Evolutionary conservation across 2,888 invertebrate genomes (phyloP).

Genomic region (Mesochorus sp.): DNA sequence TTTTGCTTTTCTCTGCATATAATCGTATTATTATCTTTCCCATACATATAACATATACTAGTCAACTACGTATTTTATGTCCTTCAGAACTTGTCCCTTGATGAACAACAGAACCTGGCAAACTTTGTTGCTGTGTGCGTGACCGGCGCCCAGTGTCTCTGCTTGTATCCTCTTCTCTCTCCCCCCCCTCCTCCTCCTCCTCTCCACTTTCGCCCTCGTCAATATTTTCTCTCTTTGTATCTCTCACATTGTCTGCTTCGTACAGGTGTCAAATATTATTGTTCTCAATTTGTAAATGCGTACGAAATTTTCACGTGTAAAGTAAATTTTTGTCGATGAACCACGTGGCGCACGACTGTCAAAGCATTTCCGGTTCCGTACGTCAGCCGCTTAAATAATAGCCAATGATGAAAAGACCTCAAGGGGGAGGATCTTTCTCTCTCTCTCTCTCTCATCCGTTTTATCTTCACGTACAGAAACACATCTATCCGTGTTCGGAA

Average conservation of each 20-base stretch:
- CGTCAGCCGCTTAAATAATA: too few relatives aligned
- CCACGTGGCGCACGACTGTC: too few relatives aligned
- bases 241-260: conserved; percentile 19
- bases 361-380: too few relatives aligned
- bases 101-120: conserved; percentile 21
- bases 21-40: background rate
- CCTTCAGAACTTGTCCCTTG: conserved; percentile 44
- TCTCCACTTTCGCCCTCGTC: conserved; percentile 22
- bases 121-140: conserved; percentile 15
- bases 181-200: background rate
- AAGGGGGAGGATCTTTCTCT: too few relatives aligned
- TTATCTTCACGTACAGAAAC: too few relatives aligned
- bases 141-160: conserved; percentile 12
- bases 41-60: background rate
- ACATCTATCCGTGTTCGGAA: too few relatives aligned
- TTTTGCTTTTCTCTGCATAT: background rate
- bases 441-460: too few relatives aligned
- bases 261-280: conserved; percentile 43
- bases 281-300: too few relatives aligned
- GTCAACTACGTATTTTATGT: too few relatives aligned
- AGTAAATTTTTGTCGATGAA: too few relatives aligned
- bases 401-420: too few relatives aligned
- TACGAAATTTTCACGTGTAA: too few relatives aligned
- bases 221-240: conserved; percentile 44
- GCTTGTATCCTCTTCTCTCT: background rate